Conservation (phyloP, 2,797 vertebrate species). For the Discoglossus pictus region DNA sequence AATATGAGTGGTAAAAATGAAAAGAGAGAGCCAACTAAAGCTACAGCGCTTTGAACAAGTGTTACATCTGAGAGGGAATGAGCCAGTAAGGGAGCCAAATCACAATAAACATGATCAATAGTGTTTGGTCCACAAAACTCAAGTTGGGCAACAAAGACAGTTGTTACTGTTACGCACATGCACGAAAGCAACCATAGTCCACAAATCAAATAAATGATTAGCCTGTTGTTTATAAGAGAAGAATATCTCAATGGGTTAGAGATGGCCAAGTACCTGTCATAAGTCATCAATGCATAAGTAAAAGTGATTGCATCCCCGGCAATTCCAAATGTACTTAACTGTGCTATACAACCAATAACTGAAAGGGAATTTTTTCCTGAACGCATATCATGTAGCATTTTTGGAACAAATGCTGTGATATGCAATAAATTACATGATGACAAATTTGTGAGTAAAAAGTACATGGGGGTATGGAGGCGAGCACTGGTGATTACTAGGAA, state of each 20-base stretch:
- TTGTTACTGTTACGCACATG: too few species aligned
- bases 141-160: slow-evolving; percentile 12
- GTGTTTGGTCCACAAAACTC: slow-evolving; percentile 48
- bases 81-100: slow-evolving; percentile 55
- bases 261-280: slow-evolving; percentile 61
- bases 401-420: slow-evolving; percentile 51
- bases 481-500: background rate
- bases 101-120: slow-evolving; percentile 61
- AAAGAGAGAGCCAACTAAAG: slow-evolving; percentile 57
- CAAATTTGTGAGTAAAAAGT: slow-evolving; percentile 56
- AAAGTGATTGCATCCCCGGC: slow-evolving; percentile 62
- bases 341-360: slow-evolving; percentile 55
- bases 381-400: slow-evolving; percentile 55
- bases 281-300: slow-evolving; percentile 65
- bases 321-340: slow-evolving; percentile 63
- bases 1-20: slow-evolving; percentile 58
- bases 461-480: slow-evolving; percentile 52
- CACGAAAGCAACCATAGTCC: slow-evolving; percentile 55
- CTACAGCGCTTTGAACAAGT: slow-evolving; percentile 42
- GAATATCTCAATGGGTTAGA: slow-evolving; percentile 62
- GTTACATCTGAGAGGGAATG: slow-evolving; percentile 59
- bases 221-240: slow-evolving; percentile 54
- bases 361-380: slow-evolving; percentile 56
- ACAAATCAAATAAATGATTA: slow-evolving; percentile 59
- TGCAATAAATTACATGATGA: slow-evolving; percentile 53